phyloP scores from a whole-genome alignment of 2,888 invertebrate species.

The Drosophila emarginata region DNA sequence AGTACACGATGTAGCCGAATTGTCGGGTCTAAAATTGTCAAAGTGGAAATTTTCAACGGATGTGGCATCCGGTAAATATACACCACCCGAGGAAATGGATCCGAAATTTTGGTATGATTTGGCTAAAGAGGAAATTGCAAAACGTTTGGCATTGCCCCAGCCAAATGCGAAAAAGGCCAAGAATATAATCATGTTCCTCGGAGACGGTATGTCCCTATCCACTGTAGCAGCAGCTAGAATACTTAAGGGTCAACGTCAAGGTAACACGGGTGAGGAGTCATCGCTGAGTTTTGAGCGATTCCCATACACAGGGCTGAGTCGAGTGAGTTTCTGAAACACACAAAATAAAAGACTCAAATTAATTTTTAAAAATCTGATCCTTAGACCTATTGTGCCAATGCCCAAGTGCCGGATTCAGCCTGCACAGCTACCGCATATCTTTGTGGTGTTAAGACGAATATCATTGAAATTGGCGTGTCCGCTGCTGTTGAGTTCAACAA shows the following conservation, averaged over 20 bases:
- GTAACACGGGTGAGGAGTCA: constrained; percentile 85
- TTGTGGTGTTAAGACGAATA: constrained; percentile 88
- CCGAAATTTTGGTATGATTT: constrained; percentile 60
- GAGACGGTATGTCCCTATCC: constrained; percentile 88
- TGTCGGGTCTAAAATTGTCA: not conserved
- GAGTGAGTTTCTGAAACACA: constrained; percentile 82
- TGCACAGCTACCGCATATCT: constrained; percentile 83
- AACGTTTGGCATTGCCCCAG: constrained; percentile 43
- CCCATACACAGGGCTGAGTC: constrained; percentile 85
- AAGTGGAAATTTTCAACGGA: constrained; percentile 21
- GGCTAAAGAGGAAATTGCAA: constrained; percentile 52
- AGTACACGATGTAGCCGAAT: constrained; percentile 29
- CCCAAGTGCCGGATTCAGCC: constrained; percentile 89
- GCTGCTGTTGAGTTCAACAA: constrained; percentile 86
- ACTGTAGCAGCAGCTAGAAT: constrained; percentile 87
- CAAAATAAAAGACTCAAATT: not conserved
- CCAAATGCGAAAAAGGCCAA: constrained; percentile 53
- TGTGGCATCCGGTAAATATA: constrained; percentile 45
- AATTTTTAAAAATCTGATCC: too few relatives aligned
- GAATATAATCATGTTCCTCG: constrained; percentile 74
- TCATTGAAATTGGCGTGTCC: constrained; percentile 87
- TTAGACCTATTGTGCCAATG: constrained; percentile 86
- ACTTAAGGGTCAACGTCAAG: constrained; percentile 85
- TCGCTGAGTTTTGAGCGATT: constrained; percentile 86
- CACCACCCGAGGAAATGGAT: constrained; percentile 60